These are phyloP conservation scores for Lamellibrachia luymesi DNA, from an alignment of 1,140 invertebrate species.

Conservation along the genomic window DNA sequence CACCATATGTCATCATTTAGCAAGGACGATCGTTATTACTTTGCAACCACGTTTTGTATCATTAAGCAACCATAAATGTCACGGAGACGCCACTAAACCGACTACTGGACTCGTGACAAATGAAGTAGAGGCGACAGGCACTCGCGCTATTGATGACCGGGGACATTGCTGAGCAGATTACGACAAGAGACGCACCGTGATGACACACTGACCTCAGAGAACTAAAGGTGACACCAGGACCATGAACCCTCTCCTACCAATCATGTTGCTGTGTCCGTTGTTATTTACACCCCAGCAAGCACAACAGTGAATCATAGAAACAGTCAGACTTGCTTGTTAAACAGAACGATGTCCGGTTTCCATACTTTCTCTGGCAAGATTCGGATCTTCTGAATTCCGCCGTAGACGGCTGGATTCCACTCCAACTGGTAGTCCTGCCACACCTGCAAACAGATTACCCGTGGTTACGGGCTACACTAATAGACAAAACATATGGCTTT, in stretches of 20 bases:
- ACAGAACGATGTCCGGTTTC: slow-evolving; percentile 99
- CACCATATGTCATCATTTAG: background rate
- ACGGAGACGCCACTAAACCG: background rate
- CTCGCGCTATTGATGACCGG: background rate
- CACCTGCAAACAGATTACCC: slow-evolving; percentile 59
- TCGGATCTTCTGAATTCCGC: slow-evolving; percentile 90
- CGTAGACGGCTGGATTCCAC: slow-evolving; percentile 98
- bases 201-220: background rate
- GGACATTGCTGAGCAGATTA: background rate
- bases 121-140: background rate
- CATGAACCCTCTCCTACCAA: background rate
- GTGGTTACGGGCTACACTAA: too few species aligned
- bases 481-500: too few species aligned
- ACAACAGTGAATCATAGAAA: background rate
- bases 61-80: background rate
- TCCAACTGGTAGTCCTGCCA: slow-evolving; percentile 98
- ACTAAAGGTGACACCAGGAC: background rate
- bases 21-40: background rate
- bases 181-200: background rate
- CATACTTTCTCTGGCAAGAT: slow-evolving; percentile 98
- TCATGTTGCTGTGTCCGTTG: too few species aligned
- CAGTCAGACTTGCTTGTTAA: slow-evolving; percentile 77
- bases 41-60: background rate
- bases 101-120: background rate
- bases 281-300: background rate